These are phyloP conservation scores for Arrhamphus sclerolepis DNA, from an alignment of 2,797 vertebrate species.

Conservation along the genomic window DNA sequence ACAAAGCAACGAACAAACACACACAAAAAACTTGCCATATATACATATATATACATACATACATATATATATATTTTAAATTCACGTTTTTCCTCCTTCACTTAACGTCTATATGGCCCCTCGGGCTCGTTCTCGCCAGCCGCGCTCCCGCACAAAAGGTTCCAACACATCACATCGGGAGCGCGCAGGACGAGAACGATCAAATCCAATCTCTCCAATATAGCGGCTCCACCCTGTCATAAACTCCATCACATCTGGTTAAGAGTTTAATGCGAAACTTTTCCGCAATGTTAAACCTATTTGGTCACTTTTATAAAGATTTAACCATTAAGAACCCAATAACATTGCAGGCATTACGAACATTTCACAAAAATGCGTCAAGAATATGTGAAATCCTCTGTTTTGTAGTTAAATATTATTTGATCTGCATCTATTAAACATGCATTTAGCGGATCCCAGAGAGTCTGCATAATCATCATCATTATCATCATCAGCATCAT, in stretches of 20 bases:
- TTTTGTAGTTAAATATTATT: too few relatives aligned
- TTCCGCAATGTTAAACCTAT: not conserved
- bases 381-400: too few relatives aligned
- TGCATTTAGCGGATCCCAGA: too few relatives aligned
- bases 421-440: too few relatives aligned
- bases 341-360: too few relatives aligned
- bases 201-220: constrained; percentile 23
- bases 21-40: not conserved
- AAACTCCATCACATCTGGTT: constrained; percentile 25
- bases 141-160: constrained; percentile 59
- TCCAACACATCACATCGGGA: constrained; percentile 56
- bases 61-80: too few relatives aligned
- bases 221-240: constrained; percentile 20
- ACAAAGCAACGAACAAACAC: not conserved
- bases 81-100: not conserved
- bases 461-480: too few relatives aligned
- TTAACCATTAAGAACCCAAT: too few relatives aligned
- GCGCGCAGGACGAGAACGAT: constrained; percentile 38
- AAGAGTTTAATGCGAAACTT: constrained; percentile 1
- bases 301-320: too few relatives aligned
- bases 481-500: too few relatives aligned
- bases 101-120: not conserved
- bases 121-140: constrained; percentile 42
- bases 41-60: too few relatives aligned
- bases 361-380: too few relatives aligned